Evolutionary conservation across 2,113 vertebrate species (phyloP), one percentile per base, ranked within the genome.

Genomic region (Phaethon lepturus): DNA sequence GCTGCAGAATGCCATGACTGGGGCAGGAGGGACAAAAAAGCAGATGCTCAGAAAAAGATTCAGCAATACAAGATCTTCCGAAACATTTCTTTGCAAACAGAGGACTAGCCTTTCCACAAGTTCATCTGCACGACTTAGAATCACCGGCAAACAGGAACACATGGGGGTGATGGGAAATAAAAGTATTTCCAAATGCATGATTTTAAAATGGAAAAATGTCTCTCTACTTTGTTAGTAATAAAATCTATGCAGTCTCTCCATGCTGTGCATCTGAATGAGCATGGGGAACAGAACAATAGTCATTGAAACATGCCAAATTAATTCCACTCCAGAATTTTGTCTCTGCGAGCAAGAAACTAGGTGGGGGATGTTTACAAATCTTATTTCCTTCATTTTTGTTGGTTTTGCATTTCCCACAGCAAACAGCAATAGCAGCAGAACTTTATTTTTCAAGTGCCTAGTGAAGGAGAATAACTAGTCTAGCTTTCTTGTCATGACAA

Each of bases 281-380:
- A 58, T 0, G 17, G 7, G 18, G 38, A 69, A 74, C 17, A 35
- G 80, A 94, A 95, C 90, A 94, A 91, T 86, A 89, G 50, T 47
- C 73, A 94, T 10, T 88, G 80, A 94, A 92, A 89, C 53, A 69
- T 16, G 76, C 80, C 91, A 92, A 68, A 93, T 75, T 71, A 74
- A 83, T 91, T 91, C 58, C 60, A 89, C 28, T 74, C 80, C 76
- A 89, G 56, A 92, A 92, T 85, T 83, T 88, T 75, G 72, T 44
- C 29, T 81, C 52, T 68, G 68, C 42, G 64, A 91, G 63, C 73
- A 55, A 89, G 63, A 95, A 93, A 79, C 72, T 49, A 75, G 40
- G 35, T n/a, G 40, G 44, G 83, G 40, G 38, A 68, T 79, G 33
- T 89, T 95, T 87, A 87, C 33, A 85, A 56, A 91, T 82, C 26